Base-by-base conservation (phyloP, 2,888 invertebrate species). In the Aporophyla lueneburgensis region DNA sequence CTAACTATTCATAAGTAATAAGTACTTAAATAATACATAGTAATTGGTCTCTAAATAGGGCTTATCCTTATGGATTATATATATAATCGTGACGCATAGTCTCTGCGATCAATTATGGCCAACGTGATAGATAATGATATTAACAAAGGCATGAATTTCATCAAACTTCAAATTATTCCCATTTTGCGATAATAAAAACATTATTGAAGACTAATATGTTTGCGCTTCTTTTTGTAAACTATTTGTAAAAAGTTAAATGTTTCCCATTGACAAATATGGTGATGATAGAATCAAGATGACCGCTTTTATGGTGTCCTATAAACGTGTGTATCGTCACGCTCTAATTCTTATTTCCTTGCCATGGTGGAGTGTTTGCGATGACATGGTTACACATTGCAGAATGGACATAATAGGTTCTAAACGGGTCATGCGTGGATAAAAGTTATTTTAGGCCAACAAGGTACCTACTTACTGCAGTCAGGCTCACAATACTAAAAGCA, bases 31-130 rank as follows among this genome's bases (percentile, higher is more conserved):
- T 74, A 81, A 78, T 78, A 75, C 61, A 71, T 69, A 73, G 46
- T 87, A 85, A 82, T 68, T 65, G 63, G 14, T 66, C 10, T 76
- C 54, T 79, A 82, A 80, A 83, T 79, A 78, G 21, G 73, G 27
- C 43, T 59, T 78, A 83, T 87, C 78, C 74, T 74, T 75, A 78
- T 70, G 51, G 40, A 56, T 83, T 87, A 79, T 77, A 76, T 87
- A 79, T 77, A 76, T 77, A 86, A 83, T 43, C n/a, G 40, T 85
- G 63, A 75, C 62, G 65, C 54, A 75, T 79, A 58, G 54, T 46
- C 62, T 73, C n/a, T 74, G 40, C 71, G 58, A 58, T 79, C 75
- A 62, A 43, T 74, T 58, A 65, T 68, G 62, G 65, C 6, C 24
- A 66, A n/a, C 61, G 63, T 71, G 71, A 66, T 33, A 63, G 49